Conservation (phyloP, 2,113 vertebrate species). For the Rhizomys pruinosus region DNA sequence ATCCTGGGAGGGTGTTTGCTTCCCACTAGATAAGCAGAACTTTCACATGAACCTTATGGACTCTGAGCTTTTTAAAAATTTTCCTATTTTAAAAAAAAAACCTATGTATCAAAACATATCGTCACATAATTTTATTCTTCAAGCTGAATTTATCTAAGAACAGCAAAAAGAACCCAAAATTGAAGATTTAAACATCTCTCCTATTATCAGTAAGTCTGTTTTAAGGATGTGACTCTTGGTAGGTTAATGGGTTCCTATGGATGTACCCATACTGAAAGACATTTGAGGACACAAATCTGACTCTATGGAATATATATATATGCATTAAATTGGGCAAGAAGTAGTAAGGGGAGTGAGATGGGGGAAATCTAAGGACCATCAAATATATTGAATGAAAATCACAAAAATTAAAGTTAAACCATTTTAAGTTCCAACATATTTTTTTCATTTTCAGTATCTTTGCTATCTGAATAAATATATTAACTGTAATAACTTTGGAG, state of each 20-base stretch:
- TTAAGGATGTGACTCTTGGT: no score
- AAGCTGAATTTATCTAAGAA: conserved; percentile 19
- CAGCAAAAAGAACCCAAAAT: neutral
- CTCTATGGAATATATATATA: no score
- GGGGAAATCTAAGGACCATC: no score
- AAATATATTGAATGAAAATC: no score
- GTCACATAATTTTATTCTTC: conserved; percentile 13
- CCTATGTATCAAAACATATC: neutral
- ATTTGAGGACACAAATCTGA: no score
- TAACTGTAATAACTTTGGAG: neutral
- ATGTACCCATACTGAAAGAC: no score
- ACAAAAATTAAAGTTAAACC: no score
- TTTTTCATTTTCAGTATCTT: neutral
- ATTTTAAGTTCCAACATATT: neutral
- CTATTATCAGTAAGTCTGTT: neutral
- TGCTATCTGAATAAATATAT: neutral
- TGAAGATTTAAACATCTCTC: neutral
- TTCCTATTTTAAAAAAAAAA: neutral
- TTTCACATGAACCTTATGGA: neutral
- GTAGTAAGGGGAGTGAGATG: no score
- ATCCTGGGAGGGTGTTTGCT: neutral
- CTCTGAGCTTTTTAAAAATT: conserved; percentile 14
- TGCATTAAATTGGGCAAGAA: no score
- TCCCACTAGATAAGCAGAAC: neutral
- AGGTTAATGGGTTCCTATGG: no score